Evolutionary conservation across 2,888 invertebrate species (phyloP), one percentile per base, ranked within the genome.

Genomic region (Frankliniella intonsa): DNA sequence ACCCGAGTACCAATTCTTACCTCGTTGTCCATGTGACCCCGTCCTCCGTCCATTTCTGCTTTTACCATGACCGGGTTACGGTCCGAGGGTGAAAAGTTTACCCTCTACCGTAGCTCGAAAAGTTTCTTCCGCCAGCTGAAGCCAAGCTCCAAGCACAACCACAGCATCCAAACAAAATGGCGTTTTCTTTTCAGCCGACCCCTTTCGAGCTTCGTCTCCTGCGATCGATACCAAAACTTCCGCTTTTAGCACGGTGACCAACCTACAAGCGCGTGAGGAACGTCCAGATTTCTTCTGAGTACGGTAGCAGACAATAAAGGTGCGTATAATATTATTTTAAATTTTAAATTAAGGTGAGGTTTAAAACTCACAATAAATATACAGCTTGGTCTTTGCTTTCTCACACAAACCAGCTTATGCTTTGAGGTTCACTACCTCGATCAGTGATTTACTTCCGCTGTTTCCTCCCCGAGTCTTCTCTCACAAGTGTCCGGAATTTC

Each of bases 221-320:
- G 55, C 22, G 25, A 76, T 76, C 69, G 25, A 76, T 76, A 76
- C 25, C 11, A 76, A 76, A 76, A 76, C 25, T 76, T 76, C 69
- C 69, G 69, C 25, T 0, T 0, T 10, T 8, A 11, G 9, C 69
- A 76, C 5, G 69, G n/a, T 62, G 19, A 14, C 62, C 62, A 62
- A 0, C 38, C 38, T 5, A 38, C 38, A 38, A 38, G 38, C 38
- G 38, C 38, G 5, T 5, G 38, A 38, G 38, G 38, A 38, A 38
- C 5, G 38, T 38, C n/a, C n/a, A n/a, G n/a, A n/a, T 38, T 38
- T 5, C 38, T 5, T 38, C 5, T 3, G 2, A 38, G 38, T 38
- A 3, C 3, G 38, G 3, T 38, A 38, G 38, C 38, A 38, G 38
- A 5, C 38, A 3, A 38, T 38, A 38, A 3, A 2, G 38, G 38